Percentiles rank a stretch among this genome's conserved stretches.
Conservation (phyloP, 2,888 invertebrate species). For the Ectropis crepuscularia region DNA sequence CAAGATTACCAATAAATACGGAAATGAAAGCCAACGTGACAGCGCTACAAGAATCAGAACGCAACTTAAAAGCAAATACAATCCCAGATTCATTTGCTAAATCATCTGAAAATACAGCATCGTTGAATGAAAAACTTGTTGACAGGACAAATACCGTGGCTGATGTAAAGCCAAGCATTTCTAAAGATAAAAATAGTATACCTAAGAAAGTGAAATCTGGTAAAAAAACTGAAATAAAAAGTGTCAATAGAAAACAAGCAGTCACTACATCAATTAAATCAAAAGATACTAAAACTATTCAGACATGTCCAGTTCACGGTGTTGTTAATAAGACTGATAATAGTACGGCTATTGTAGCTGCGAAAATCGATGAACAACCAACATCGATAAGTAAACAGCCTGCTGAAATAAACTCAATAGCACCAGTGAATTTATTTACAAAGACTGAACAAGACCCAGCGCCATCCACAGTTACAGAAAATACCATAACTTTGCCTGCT, state of each 20-base stretch:
- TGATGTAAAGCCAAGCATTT: conserved; percentile 7
- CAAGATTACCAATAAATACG: neutral
- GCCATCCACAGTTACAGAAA: conserved; percentile 7
- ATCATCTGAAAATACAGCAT: neutral
- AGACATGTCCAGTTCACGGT: conserved; percentile 28
- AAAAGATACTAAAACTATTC: conserved; percentile 18
- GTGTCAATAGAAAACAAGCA: conserved; percentile 9
- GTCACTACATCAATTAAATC: conserved; percentile 6
- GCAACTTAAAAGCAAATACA: neutral
- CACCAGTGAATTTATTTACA: neutral
- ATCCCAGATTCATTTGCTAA: neutral
- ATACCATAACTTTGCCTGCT: conserved; percentile 11
- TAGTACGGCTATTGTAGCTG: conserved; percentile 4
- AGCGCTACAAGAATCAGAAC: neutral
- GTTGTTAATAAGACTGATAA: conserved; percentile 24
- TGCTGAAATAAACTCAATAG: conserved; percentile 7
- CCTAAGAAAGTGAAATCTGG: conserved; percentile 21
- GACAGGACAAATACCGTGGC: neutral
- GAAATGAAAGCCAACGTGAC: neutral
- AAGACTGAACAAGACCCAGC: conserved; percentile 18
- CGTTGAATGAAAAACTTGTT: neutral
- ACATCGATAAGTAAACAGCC: conserved; percentile 1
- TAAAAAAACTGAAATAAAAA: conserved; percentile 13
- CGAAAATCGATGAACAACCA: neutral
- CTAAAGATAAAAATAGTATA: conserved; percentile 19